Evolutionary conservation across 2,797 vertebrate species (phyloP), one percentile per base, ranked within the genome.

Genomic region (Parauchenoglanis ngamensis): DNA sequence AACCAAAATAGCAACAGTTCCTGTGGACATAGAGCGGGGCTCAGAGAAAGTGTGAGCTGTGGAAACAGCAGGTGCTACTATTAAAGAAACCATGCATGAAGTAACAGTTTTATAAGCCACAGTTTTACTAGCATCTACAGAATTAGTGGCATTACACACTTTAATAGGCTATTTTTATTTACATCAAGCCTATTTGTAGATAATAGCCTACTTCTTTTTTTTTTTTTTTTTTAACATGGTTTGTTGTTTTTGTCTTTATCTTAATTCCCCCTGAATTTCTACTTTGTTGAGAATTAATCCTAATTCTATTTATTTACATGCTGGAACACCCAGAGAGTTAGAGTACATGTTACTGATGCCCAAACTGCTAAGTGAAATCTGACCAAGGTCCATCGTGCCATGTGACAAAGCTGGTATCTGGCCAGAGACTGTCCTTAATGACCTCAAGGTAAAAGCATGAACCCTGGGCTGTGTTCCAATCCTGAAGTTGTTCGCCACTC

Each of bases 1-100:
- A 91, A 91, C 93, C 91, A 90, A 93, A 95, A 95, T 94, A 95
- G 93, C 90, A 93, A 84, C 89, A n/a, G 68, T 88, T 93, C 91
- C 90, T 87, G 73, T 67, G 87, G 92, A 91, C 89, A 92, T 89
- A 84, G 90, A 88, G 52, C 17, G 61, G 49, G 56, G 90, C 90
- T 85, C 61, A 89, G 77, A n/a, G 46, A 73, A 67, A 57, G 61
- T 75, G 80, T 87, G 70, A 81, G 35, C 79, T 25, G 28, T 67
- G 31, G 57, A 79, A 57, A 56, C 61, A 77, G 81, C 40, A 59
- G 31, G 72, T 77, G 73, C 59, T 46, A 77, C 19, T 49, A 61
- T 82, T 73, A 72, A 86, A 81, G 85, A 54, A 72, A 13, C 67
- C 11, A 19, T 54, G 31, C 78, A 61, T 28, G 28, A 10, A 81